Percentiles rank a stretch among this genome's conserved stretches.
Conservation (phyloP, 2,113 vertebrate species). For the Caretta caretta region DNA sequence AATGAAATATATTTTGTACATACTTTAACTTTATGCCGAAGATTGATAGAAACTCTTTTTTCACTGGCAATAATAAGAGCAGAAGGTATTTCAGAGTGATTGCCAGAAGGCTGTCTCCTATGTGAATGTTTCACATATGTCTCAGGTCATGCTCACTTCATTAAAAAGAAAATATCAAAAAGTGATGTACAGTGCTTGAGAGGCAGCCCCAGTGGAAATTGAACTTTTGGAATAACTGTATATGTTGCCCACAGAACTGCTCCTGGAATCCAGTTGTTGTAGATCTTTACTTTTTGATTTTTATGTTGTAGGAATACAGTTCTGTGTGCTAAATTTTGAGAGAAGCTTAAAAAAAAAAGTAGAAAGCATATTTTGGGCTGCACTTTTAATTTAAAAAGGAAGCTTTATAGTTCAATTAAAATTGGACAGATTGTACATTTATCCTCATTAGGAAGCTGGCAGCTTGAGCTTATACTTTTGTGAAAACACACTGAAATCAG, state of each 20-base stretch:
- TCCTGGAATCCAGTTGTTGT: not conserved
- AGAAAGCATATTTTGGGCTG: not conserved
- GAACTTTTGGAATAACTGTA: not conserved
- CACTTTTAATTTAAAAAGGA: not conserved
- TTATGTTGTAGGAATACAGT: rapidly evolving
- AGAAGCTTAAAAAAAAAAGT: not conserved
- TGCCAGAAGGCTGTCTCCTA: constrained; percentile 23
- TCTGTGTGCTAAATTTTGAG: not conserved
- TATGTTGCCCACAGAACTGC: not conserved
- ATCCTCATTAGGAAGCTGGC: not conserved
- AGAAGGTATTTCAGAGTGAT: not conserved
- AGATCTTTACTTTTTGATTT: not conserved
- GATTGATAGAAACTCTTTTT: not conserved
- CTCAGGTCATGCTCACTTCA: not conserved
- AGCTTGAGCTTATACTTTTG: not conserved
- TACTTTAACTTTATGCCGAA: not conserved
- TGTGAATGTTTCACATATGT: not conserved
- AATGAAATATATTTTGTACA: not conserved
- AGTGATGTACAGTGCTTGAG: not conserved
- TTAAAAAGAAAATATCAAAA: not conserved
- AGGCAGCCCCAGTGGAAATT: not conserved
- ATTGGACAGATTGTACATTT: not conserved
- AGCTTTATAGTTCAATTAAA: not conserved
- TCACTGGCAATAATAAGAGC: not conserved
- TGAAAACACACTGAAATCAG: not conserved